Percentiles rank a stretch among this genome's conserved stretches.
Evolutionary conservation across 2,113 vertebrate genomes (phyloP).

Genomic region (Entomyzon cyanotis): DNA sequence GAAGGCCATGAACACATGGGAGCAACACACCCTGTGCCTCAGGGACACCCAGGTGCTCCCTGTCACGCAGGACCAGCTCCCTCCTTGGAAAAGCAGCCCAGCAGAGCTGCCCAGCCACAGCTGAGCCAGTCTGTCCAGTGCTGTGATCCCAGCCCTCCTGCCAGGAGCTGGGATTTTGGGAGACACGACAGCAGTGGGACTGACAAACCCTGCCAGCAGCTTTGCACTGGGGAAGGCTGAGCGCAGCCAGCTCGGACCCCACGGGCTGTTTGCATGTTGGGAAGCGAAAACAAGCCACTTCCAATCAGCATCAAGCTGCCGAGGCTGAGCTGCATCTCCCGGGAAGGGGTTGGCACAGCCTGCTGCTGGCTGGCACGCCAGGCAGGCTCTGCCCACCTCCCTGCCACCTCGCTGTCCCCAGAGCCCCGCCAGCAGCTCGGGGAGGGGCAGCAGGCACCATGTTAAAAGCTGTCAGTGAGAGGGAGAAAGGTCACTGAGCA

Average conservation of each 20-base stretch:
- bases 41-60: rapidly evolving
- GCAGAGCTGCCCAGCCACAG: neutral
- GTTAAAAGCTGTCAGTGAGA: neutral
- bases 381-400: neutral
- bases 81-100: neutral
- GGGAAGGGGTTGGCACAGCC: neutral
- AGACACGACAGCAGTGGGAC: neutral
- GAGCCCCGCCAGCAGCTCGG: rapidly evolving
- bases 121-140: neutral
- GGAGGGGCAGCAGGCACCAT: neutral
- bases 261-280: neutral
- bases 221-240: neutral
- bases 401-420: rapidly evolving
- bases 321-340: neutral
- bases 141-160: rapidly evolving
- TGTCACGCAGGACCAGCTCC: neutral
- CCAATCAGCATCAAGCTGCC: neutral
- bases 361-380: neutral
- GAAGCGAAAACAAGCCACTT: constrained; percentile 16
- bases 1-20: neutral
- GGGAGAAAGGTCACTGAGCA: constrained; percentile 17
- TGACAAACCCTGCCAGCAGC: rapidly evolving
- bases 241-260: neutral
- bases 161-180: neutral
- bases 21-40: neutral